Evolutionary conservation across 2,113 vertebrate species (phyloP).

Genomic region (Triplophysa siluroides): DNA sequence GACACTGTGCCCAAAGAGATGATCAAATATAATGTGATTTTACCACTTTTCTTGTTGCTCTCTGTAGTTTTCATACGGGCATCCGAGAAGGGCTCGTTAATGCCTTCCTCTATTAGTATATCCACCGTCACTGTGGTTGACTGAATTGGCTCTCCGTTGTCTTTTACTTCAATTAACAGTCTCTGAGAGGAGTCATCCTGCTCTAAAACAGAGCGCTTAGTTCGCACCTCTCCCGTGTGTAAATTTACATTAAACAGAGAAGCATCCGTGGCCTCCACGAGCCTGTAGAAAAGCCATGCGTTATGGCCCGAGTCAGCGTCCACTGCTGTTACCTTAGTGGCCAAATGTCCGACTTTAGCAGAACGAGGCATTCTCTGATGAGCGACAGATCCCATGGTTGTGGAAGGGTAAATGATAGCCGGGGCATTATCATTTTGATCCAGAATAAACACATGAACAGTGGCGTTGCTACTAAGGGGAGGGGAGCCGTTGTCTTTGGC

Average conservation of each 20-base stretch:
- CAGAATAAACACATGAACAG: slow-evolving; percentile 71
- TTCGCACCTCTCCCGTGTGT: slow-evolving; percentile 83
- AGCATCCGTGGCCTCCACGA: slow-evolving; percentile 75
- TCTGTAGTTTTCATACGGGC: slow-evolving; percentile 45
- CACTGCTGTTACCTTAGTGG: slow-evolving; percentile 84
- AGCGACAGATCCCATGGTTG: slow-evolving; percentile 57
- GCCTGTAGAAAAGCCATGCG: slow-evolving; percentile 80
- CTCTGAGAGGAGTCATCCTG: slow-evolving; percentile 74
- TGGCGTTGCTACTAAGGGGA: slow-evolving; percentile 69
- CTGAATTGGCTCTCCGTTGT: slow-evolving; percentile 79
- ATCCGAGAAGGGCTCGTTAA: slow-evolving; percentile 58
- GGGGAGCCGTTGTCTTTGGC: slow-evolving; percentile 76
- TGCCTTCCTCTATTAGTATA: slow-evolving; percentile 58
- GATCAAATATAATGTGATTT: slow-evolving; percentile 82
- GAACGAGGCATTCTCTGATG: slow-evolving; percentile 77
- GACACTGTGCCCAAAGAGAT: slow-evolving; percentile 70
- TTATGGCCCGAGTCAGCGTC: slow-evolving; percentile 85
- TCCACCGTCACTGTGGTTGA: slow-evolving; percentile 76
- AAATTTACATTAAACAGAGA: slow-evolving; percentile 77
- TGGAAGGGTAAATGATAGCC: slow-evolving; percentile 75
- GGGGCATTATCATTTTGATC: slow-evolving; percentile 80
- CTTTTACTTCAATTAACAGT: slow-evolving; percentile 77
- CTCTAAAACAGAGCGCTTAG: slow-evolving; percentile 73
- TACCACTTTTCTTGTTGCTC: slow-evolving; percentile 51
- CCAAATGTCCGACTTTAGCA: slow-evolving; percentile 77